These are phyloP conservation scores for Hirtodrosophila histrioides DNA, from an alignment of 2,888 invertebrate genomes.

Conservation along the genomic window DNA sequence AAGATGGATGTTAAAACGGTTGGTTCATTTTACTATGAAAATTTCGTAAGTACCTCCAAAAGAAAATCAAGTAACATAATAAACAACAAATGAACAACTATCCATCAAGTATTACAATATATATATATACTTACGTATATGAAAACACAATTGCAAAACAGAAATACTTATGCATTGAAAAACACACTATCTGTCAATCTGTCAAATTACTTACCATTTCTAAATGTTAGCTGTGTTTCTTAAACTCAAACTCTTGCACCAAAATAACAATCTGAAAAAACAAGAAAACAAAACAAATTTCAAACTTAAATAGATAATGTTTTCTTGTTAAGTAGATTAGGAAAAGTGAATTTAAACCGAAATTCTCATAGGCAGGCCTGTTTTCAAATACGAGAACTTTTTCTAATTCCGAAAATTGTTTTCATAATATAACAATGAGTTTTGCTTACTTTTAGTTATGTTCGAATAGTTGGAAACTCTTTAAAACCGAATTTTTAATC, in stretches of 20 bases:
- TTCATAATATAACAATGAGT: too few relatives aligned
- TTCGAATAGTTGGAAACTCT: too few relatives aligned
- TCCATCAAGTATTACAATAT: constrained; percentile 37
- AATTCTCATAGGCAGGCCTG: too few relatives aligned
- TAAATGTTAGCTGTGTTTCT: constrained; percentile 14
- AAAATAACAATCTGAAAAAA: too few relatives aligned
- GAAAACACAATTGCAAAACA: constrained; percentile 17
- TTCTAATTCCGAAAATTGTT: too few relatives aligned
- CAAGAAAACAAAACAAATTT: too few relatives aligned
- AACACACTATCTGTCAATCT: constrained; percentile 4
- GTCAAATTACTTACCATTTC: constrained; percentile 5
- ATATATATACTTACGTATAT: constrained; percentile 22
- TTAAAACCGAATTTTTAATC: too few relatives aligned
- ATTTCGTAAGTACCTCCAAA: constrained; percentile 93
- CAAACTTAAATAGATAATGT: too few relatives aligned
- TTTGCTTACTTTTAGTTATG: too few relatives aligned
- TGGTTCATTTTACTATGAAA: constrained; percentile 98
- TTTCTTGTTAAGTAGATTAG: too few relatives aligned
- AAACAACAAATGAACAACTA: constrained; percentile 51
- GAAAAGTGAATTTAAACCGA: too few relatives aligned
- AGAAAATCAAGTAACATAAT: constrained; percentile 31
- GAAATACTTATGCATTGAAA: neutral
- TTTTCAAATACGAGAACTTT: too few relatives aligned
- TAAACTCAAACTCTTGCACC: neutral
- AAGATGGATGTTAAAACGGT: constrained; percentile 98